Evolutionary conservation across 2,113 vertebrate genomes (phyloP).

Genomic region (Chloebia gouldiae): DNA sequence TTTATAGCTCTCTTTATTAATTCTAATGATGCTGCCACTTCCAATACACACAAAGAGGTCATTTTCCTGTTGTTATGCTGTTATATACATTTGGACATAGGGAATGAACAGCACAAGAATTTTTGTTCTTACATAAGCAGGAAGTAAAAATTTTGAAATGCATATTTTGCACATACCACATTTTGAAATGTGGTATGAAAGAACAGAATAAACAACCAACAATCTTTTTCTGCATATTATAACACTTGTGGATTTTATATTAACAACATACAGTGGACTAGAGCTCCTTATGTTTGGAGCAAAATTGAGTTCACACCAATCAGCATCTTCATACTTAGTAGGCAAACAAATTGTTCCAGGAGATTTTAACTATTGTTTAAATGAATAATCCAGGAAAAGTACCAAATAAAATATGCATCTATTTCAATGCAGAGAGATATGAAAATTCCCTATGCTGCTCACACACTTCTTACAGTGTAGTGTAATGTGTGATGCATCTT

Average conservation of each 20-base stretch:
- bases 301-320: neutral
- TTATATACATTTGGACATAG: neutral
- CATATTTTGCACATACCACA: neutral
- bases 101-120: neutral
- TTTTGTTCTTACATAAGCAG: neutral
- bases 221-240: neutral
- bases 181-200: neutral
- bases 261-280: neutral
- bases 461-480: neutral
- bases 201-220: neutral
- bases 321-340: neutral
- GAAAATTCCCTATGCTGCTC: neutral
- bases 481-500: fast-evolving
- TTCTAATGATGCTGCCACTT: neutral
- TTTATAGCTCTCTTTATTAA: too few relatives aligned
- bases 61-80: neutral
- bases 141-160: neutral
- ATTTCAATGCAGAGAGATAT: neutral
- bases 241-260: neutral
- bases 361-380: neutral
- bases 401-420: neutral
- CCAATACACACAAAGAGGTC: neutral
- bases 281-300: neutral
- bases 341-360: neutral
- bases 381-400: neutral